Evolutionary conservation across 2,113 vertebrate species (phyloP).

Genomic region (Euleptes europaea): DNA sequence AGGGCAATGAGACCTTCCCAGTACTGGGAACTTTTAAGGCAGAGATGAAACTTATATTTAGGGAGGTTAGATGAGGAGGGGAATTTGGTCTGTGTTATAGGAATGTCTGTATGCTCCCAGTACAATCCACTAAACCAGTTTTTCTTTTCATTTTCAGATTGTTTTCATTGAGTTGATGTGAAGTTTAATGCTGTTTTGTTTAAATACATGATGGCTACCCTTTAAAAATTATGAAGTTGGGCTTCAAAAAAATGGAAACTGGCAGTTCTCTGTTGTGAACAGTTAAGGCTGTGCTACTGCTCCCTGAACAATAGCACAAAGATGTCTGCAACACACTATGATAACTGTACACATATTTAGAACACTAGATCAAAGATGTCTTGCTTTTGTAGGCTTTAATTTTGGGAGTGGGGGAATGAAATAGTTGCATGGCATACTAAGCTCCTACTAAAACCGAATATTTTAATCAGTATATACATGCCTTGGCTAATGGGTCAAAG

Average conservation of each 20-base stretch:
- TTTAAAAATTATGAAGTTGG: neutral
- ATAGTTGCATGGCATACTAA: no score
- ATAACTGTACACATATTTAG: neutral
- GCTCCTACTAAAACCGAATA: neutral
- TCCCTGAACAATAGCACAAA: neutral
- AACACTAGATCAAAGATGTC: neutral
- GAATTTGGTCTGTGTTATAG: neutral
- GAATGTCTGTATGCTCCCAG: neutral
- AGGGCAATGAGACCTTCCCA: slow-evolving; percentile 9
- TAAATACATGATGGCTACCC: no score
- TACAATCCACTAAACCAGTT: neutral
- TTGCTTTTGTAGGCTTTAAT: neutral
- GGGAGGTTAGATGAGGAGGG: neutral
- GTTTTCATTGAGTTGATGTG: neutral
- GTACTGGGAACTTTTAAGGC: neutral
- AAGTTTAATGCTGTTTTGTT: neutral
- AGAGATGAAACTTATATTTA: neutral
- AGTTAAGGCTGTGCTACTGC: neutral
- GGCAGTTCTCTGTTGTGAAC: neutral
- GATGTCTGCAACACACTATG: neutral
- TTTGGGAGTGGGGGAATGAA: no score
- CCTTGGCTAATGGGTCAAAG: no score
- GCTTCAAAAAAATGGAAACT: neutral
- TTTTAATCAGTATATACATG: neutral
- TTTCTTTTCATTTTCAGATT: neutral